These are phyloP conservation scores for Tiliqua scincoides DNA, from an alignment of 2,113 vertebrate species.

Conservation along the genomic window DNA sequence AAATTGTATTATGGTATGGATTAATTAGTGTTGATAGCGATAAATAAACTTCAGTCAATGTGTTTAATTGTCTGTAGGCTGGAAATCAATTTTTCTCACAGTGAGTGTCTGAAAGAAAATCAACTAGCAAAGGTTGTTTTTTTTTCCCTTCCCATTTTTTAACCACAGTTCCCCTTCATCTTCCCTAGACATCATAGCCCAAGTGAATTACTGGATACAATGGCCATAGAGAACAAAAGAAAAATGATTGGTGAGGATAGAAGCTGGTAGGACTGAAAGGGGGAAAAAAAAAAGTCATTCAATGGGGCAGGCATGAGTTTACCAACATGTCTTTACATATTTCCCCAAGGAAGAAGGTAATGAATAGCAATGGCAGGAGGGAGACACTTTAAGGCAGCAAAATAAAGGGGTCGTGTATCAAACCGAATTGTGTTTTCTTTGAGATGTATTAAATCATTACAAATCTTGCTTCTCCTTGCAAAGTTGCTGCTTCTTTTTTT, in stretches of 20 bases:
- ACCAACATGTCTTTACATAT: constrained; percentile 76
- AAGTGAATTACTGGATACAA: constrained; percentile 76
- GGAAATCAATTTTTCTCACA: constrained; percentile 59
- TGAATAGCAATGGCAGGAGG: constrained; percentile 70
- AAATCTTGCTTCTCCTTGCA: constrained; percentile 61
- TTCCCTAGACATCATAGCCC: constrained; percentile 62
- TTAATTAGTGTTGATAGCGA: constrained; percentile 67
- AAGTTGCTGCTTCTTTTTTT: constrained; percentile 43
- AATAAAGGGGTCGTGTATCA: constrained; percentile 76
- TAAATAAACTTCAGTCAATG: constrained; percentile 67
- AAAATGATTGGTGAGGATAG: constrained; percentile 75
- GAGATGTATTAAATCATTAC: constrained; percentile 68
- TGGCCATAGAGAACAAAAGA: constrained; percentile 73
- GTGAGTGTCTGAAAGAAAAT: constrained; percentile 66
- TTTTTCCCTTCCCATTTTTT: constrained; percentile 43
- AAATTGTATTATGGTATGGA: constrained; percentile 55
- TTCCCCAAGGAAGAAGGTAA: constrained; percentile 75
- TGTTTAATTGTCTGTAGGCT: constrained; percentile 67
- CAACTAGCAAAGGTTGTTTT: constrained; percentile 55
- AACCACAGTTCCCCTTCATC: constrained; percentile 57
- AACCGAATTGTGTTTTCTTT: constrained; percentile 70
- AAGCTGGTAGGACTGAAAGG: constrained; percentile 75
- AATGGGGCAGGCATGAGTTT: constrained; percentile 61
- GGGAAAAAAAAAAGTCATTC: constrained; percentile 59
- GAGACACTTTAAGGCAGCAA: constrained; percentile 73